These are phyloP conservation scores for Gavialis gangeticus DNA, from an alignment of 2,113 vertebrate genomes.

Conservation along the genomic window DNA sequence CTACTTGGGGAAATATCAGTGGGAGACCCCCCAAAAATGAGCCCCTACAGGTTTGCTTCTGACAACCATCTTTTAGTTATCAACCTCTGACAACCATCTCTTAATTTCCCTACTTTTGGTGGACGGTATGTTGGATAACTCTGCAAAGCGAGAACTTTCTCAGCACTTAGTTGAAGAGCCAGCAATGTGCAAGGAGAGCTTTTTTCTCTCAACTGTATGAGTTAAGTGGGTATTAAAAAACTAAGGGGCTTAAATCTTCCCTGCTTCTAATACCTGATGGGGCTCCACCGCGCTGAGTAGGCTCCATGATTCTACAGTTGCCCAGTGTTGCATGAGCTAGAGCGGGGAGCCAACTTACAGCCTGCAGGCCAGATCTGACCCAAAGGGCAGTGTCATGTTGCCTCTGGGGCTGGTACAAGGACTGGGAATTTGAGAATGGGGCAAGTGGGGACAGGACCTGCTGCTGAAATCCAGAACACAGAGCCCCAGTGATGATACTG, in stretches of 20 bases:
- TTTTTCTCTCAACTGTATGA: not conserved
- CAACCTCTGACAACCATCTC: not conserved
- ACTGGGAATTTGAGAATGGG: too few relatives aligned
- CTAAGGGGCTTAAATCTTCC: not conserved
- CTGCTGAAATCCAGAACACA: too few relatives aligned
- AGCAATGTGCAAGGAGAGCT: not conserved
- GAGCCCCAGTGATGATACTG: too few relatives aligned
- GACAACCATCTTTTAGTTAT: not conserved
- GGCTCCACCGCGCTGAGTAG: not conserved
- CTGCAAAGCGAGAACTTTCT: not conserved
- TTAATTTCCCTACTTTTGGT: not conserved
- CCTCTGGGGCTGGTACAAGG: too few relatives aligned
- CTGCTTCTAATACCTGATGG: not conserved
- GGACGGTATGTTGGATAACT: too few relatives aligned
- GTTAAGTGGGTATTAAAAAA: not conserved
- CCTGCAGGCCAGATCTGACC: too few relatives aligned
- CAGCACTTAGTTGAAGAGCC: not conserved
- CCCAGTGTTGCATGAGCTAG: too few relatives aligned
- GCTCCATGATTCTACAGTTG: not conserved
- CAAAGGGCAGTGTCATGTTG: too few relatives aligned
- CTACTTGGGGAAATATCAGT: too few relatives aligned
- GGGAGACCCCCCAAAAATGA: too few relatives aligned
- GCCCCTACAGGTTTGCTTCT: not conserved
- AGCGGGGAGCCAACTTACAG: too few relatives aligned
- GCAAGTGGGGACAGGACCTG: too few relatives aligned